Evolutionary conservation across 2,797 vertebrate genomes (phyloP), one percentile per base, ranked within the genome.

Genomic region (Tamandua tetradactyla): DNA sequence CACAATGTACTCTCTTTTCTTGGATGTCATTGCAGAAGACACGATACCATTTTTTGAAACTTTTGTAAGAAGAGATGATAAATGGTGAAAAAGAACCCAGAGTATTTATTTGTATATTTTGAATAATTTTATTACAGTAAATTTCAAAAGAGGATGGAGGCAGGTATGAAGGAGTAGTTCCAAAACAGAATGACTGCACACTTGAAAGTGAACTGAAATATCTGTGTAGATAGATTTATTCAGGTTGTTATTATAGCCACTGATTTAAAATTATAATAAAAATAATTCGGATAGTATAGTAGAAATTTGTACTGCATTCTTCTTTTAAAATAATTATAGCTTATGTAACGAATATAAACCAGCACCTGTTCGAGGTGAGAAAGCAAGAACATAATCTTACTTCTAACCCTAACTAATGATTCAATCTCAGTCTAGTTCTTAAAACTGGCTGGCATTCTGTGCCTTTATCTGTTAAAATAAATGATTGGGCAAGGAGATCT

Each of bases 71-170:
- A 4, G 13, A 25, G 7, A 68, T 55, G 5, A 6, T 87, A 80
- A 64, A 66, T 87, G 87, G 42, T 78, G 44, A 27, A 10, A 75
- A 91, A 30, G 75, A 71, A 15, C 0, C 42, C 7, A 84, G 30
- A 93, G 68, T 92, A 78, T 95, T 87, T 81, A 93, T 96, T 97
- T 32, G 15, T 42, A 0, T 87, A 62, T 64, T 94, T 72, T 80
- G 22, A 87, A 76, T 76, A 93, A 84, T 94, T 98, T 96, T 94
- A 30, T 55, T 95, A 95, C 79, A n/a, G n/a, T n/a, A n/a, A n/a
- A n/a, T n/a, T n/a, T n/a, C n/a, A n/a, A n/a, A n/a, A n/a, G n/a
- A n/a, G 79, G 87, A 97, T 94, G 84, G 59, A 85, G 84, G 10
- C 27, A 62, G 13, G 15, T 74, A 14, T 30, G 11, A 11, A 14